phyloP scores from a whole-genome alignment of 2,888 invertebrate species.

The Cheilosia impressa region DNA sequence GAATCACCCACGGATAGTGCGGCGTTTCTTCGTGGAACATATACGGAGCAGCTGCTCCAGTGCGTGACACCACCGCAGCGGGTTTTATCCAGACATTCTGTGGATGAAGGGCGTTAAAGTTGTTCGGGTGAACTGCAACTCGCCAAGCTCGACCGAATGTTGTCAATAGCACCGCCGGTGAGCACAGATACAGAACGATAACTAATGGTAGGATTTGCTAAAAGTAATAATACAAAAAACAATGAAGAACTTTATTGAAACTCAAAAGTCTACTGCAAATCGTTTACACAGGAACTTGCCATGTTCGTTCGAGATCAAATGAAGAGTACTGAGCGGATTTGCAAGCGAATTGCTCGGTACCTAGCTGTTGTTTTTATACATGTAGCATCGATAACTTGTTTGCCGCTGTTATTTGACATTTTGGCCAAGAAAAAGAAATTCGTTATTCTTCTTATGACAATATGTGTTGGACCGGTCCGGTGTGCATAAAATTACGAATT shows the following conservation, averaged over 20 bases:
- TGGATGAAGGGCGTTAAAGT: conserved; percentile 45
- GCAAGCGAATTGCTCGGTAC: conserved; percentile 2
- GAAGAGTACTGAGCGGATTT: conserved; percentile 13
- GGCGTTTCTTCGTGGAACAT: conserved; percentile 41
- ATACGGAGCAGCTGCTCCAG: background rate
- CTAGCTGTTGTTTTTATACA: conserved; percentile 37
- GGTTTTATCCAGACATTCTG: conserved; percentile 64
- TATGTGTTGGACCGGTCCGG: conserved; percentile 22
- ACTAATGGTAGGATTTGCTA: conserved; percentile 20
- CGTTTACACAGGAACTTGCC: conserved; percentile 20
- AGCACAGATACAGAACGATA: conserved; percentile 6
- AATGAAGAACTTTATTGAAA: background rate
- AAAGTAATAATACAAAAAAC: background rate
- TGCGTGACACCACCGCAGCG: conserved; percentile 46
- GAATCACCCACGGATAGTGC: conserved; percentile 69
- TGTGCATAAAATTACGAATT: conserved; percentile 45
- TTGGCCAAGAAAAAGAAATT: conserved; percentile 4
- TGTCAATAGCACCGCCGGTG: background rate
- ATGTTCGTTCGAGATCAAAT: conserved; percentile 14
- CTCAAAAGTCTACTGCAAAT: background rate
- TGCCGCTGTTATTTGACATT: conserved; percentile 26
- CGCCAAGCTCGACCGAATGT: background rate
- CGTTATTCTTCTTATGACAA: background rate
- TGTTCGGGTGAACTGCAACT: conserved; percentile 31
- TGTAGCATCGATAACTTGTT: conserved; percentile 10